phyloP scores from a whole-genome alignment of 2,113 vertebrate species.

The Plestiodon gilberti region DNA sequence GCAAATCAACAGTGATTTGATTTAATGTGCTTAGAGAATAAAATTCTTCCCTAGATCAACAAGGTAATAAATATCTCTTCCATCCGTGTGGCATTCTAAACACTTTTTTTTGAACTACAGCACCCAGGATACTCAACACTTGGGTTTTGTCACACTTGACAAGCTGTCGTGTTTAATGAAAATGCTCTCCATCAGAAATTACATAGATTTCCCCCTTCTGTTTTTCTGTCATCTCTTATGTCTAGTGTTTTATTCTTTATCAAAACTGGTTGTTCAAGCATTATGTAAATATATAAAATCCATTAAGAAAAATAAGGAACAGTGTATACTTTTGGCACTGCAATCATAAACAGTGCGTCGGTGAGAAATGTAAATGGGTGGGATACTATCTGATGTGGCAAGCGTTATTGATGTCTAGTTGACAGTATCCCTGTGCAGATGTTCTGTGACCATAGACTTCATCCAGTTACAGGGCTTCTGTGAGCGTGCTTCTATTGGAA shows the following conservation, averaged over 20 bases:
- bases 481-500: no score
- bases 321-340: constrained; percentile 50
- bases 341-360: constrained; percentile 31
- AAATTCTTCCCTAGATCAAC: constrained; percentile 62
- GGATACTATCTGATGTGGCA: constrained; percentile 46
- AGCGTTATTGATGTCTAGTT: constrained; percentile 57
- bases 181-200: constrained; percentile 58
- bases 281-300: constrained; percentile 67
- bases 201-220: constrained; percentile 52
- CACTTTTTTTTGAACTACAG: constrained; percentile 45
- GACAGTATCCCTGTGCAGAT: background rate
- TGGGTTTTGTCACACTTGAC: constrained; percentile 69
- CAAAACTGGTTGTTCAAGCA: constrained; percentile 54
- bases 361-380: constrained; percentile 23
- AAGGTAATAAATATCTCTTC: constrained; percentile 26
- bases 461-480: no score
- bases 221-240: constrained; percentile 60
- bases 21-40: constrained; percentile 72
- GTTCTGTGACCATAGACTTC: no score
- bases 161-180: constrained; percentile 72
- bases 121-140: constrained; percentile 46
- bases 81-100: constrained; percentile 29
- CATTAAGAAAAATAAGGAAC: constrained; percentile 50
- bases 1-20: constrained; percentile 77
- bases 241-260: constrained; percentile 29